Conservation (phyloP, 2,888 invertebrate genomes). For the Drosophila acutilabella region DNA sequence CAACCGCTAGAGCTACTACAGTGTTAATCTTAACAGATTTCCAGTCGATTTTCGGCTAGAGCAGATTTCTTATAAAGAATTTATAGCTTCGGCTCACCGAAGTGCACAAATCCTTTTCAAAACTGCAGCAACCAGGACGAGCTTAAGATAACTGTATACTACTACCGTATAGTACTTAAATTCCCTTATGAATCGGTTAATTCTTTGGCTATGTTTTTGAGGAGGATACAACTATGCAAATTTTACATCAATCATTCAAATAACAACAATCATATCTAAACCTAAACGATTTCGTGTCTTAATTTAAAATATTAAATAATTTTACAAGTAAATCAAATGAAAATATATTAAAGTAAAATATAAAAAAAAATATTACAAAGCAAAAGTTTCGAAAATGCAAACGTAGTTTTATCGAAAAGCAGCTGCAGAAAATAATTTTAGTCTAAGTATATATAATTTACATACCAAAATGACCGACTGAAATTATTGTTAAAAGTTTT, state of each 20-base stretch:
- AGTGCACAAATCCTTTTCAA: constrained; percentile 42
- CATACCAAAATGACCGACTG: constrained; percentile 83
- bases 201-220: constrained; percentile 25
- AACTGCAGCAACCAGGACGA: constrained; percentile 21
- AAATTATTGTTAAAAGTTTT: constrained; percentile 83
- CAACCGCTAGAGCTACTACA: neutral
- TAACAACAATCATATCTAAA: constrained; percentile 74
- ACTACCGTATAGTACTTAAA: neutral
- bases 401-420: constrained; percentile 50
- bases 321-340: constrained; percentile 52
- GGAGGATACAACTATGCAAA: constrained; percentile 21
- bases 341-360: constrained; percentile 18
- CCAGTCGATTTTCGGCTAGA: constrained; percentile 12
- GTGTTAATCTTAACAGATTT: constrained; percentile 5
- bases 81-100: constrained; percentile 51
- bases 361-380: constrained; percentile 32
- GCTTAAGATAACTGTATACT: constrained; percentile 18
- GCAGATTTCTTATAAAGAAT: constrained; percentile 17
- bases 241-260: constrained; percentile 66
- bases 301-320: constrained; percentile 68
- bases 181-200: constrained; percentile 10
- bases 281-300: constrained; percentile 74
- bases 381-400: constrained; percentile 51
- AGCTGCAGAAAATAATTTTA: constrained; percentile 54
- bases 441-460: constrained; percentile 75